A percentile compares a stretch with the other conserved stretches of the same genome.
phyloP scores from a whole-genome alignment of 2,797 vertebrate species.

The Mormyrops attenuatus region DNA sequence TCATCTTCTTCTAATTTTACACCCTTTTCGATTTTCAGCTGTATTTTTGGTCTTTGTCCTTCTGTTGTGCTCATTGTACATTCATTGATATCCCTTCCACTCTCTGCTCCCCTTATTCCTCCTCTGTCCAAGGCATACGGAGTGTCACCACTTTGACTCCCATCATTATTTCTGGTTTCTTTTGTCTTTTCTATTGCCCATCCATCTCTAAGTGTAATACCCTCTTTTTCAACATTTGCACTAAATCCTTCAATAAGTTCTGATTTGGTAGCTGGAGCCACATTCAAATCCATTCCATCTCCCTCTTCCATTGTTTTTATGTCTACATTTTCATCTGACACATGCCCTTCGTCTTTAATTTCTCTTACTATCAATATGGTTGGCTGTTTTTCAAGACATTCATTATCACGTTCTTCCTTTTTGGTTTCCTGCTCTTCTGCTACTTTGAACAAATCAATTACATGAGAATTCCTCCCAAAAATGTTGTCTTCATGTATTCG shows the following conservation, averaged over 20 bases:
- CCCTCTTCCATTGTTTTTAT: neutral
- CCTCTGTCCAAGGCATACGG: neutral
- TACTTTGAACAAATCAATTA: neutral
- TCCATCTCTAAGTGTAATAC: neutral
- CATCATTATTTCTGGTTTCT: conserved; percentile 8
- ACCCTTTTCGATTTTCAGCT: neutral
- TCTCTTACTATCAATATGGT: neutral
- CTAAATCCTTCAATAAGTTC: neutral
- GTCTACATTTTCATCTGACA: neutral
- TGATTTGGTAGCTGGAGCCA: neutral
- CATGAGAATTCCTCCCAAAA: neutral
- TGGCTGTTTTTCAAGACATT: neutral
- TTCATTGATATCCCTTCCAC: conserved; percentile 40
- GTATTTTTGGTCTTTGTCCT: conserved; percentile 37
- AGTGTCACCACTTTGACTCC: neutral
- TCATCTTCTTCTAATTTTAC: conserved; percentile 6
- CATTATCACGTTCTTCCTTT: neutral
- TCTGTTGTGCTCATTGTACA: conserved; percentile 35
- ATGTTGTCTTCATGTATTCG: neutral
- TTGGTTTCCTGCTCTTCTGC: neutral
- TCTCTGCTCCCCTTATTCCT: conserved; percentile 16
- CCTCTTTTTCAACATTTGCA: neutral
- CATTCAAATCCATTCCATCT: neutral
- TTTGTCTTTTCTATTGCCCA: neutral
- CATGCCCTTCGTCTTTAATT: neutral